phyloP scores from a whole-genome alignment of 2,888 invertebrate genomes.

The Marronus borbonicus region DNA sequence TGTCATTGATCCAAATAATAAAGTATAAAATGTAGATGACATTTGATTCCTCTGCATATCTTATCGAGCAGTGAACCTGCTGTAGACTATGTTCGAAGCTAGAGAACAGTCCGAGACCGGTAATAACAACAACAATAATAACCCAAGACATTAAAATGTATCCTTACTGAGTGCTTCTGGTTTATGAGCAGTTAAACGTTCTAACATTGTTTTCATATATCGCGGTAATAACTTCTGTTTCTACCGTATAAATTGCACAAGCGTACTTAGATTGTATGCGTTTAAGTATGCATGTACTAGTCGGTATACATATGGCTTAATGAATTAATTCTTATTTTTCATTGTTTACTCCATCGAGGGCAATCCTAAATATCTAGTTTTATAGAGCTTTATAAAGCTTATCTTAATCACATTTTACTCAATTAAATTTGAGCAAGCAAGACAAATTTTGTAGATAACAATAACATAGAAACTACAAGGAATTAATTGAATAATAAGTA shows the following conservation, averaged over 20 bases:
- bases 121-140: constrained; percentile 46
- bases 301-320: too few species aligned
- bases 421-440: too few species aligned
- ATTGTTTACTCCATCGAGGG: too few species aligned
- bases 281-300: constrained; percentile 16
- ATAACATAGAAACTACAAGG: too few species aligned
- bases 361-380: too few species aligned
- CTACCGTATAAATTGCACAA: constrained; percentile 32
- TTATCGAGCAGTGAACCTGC: constrained; percentile 57
- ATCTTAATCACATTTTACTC: too few species aligned
- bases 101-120: constrained; percentile 26
- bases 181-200: constrained; percentile 48
- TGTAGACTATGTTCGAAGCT: constrained; percentile 13
- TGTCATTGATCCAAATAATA: constrained; percentile 56
- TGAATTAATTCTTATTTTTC: too few species aligned
- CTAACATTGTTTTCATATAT: constrained; percentile 48
- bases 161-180: constrained; percentile 40
- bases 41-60: constrained; percentile 56
- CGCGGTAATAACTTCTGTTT: constrained; percentile 45
- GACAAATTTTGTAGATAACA: too few species aligned
- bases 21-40: constrained; percentile 58
- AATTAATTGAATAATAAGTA: too few species aligned
- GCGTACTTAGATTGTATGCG: background rate
- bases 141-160: constrained; percentile 49
- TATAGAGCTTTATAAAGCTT: too few species aligned